Base-by-base conservation (phyloP, 2,888 invertebrate genomes). In the Icerya purchasi region DNA sequence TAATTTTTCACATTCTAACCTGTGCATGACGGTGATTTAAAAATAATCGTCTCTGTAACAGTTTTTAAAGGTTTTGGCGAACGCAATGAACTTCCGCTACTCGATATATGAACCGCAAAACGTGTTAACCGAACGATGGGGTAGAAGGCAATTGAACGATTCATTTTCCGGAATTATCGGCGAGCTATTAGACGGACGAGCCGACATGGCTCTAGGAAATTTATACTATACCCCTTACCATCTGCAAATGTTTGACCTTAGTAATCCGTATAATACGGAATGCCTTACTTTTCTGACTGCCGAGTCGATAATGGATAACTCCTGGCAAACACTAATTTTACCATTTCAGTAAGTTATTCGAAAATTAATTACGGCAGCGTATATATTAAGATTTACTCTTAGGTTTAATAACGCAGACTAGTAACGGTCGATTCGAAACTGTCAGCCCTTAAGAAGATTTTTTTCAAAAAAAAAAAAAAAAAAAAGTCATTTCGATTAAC, bases 231-330 rank as follows among this genome's bases (percentile, higher is more conserved):
- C 81, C 0, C 77, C 80, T 0, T 78, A 79, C 66, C 78, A 86
- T 65, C 69, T 82, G 54, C 76, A 79, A 55, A 70, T 82, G 53
- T 78, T 84, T 66, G 88, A 89, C 69, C 71, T 89, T 50, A 83
- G 83, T 58, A 75, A 78, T 54, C 86, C 88, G 0, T 88, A 88
- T 63, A 83, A 81, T n/a, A 79, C 83, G 0, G 84, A 87, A 68
- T 89, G 88, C 67, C 75, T 87, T 66, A 88, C 88, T 1, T 89
- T 89, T 68, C 70, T 89, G 20, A 87, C 88, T 0, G 87, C 87
- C 0, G 87, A 87, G 71, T 80, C 86, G 0, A 73, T 83, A 20
- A 79, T 79, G 1, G 86, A 88, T 68, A 86, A 86, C 66, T 84
- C 87, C 1, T 88, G 88, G 88, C 83, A 83, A 70, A 84, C 87